phyloP scores from a whole-genome alignment of 2,888 invertebrate species.

The Caenorhabditis sp. region DNA sequence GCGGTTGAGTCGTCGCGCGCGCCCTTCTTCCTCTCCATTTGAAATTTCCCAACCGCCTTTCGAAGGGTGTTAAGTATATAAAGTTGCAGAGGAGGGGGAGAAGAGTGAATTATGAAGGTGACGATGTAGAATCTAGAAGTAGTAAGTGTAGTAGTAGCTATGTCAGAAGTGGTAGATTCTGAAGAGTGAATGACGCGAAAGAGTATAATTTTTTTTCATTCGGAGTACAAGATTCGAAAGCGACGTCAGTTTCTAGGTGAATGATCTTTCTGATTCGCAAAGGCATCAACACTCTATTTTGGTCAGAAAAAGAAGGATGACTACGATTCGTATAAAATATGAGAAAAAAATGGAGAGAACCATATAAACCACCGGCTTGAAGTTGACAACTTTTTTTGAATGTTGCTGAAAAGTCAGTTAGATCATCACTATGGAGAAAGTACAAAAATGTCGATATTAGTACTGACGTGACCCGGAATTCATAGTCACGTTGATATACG shows the following conservation, averaged over 20 bases:
- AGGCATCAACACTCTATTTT: not conserved
- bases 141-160: not conserved
- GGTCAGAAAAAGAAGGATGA: not conserved
- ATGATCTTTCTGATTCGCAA: not conserved
- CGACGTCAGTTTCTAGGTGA: not conserved
- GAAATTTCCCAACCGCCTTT: slow-evolving; percentile 9
- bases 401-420: no score
- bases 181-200: not conserved
- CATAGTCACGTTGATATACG: no score
- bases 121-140: not conserved
- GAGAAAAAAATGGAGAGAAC: no score
- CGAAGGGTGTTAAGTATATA: not conserved
- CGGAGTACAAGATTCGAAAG: not conserved
- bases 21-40: not conserved
- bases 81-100: slow-evolving; percentile 6
- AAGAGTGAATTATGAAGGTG: slow-evolving; percentile 25
- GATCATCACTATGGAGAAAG: no score
- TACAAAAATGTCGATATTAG: no score
- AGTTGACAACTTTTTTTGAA: no score
- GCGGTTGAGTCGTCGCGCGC: not conserved
- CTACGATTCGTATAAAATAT: no score
- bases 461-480: no score
- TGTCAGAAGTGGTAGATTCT: not conserved
- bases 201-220: not conserved
- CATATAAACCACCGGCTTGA: no score